Base-by-base conservation (phyloP, 2,113 vertebrate species). In the Takifugu bimaculatus region DNA sequence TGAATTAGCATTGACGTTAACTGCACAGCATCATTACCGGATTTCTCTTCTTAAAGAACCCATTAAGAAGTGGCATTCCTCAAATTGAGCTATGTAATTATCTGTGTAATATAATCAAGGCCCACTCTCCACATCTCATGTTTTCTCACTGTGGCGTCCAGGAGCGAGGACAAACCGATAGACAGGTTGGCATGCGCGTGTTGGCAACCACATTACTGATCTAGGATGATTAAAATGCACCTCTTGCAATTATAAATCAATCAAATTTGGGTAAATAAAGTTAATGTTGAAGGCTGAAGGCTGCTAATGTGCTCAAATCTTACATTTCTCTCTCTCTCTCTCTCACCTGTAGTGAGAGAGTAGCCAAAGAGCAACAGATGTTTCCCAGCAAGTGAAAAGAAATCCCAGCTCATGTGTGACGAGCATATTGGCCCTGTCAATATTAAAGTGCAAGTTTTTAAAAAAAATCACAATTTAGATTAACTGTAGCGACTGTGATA, bases 191-290 rank as follows among this genome's bases (percentile, higher is more conserved):
- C 75, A 87, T 78, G 77, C 74, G 75, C 48, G 66, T 61, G 50
- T 45, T 54, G 65, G 71, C 59, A 75, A 43, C 68, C 63, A 70
- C 66, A 73, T 80, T 72, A 81, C 63, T 74, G 72, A 74, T 61
- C 57, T 48, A 48, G 56, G 70, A 81, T 81, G 77, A 85, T 85
- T 84, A 84, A 84, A 78, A 73, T 60, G 60, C 66, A 61, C 51
- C 76, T 61, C 58, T 55, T 64, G 68, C 78, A 85, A 88, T 87
- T 84, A 85, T 57, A 80, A 84, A 80, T 80, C 82, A 82, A 82
- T 84, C 83, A 72, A 70, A 74, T 55, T 73, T 55, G 61, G 49
- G 63, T 39, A 66, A 56, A 70, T 59, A 76, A 54, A 65, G 62
- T 75, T 55, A 50, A 57, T 68, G 68, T 63, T 77, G 58, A 61